These are phyloP conservation scores for Diaperis boleti DNA, from an alignment of 2,888 invertebrate species.

Conservation along the genomic window DNA sequence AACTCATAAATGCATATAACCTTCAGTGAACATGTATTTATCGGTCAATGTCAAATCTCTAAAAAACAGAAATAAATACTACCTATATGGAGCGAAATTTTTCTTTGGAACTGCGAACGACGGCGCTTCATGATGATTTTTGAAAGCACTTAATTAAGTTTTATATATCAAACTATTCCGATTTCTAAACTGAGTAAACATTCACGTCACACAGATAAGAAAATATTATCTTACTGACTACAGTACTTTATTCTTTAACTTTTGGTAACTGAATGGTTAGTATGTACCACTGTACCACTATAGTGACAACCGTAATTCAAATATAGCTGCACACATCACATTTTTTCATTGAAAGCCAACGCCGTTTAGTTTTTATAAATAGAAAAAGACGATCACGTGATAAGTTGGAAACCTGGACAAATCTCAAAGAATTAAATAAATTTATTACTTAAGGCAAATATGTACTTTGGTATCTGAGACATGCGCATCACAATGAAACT, in stretches of 20 bases:
- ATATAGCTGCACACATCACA: constrained; percentile 4
- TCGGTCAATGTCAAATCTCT: background rate
- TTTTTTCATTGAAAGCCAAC: constrained; percentile 26
- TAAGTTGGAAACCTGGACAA: constrained; percentile 1
- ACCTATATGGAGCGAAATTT: constrained; percentile 62
- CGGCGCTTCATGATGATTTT: constrained; percentile 12
- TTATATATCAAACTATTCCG: background rate
- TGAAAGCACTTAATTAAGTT: no score
- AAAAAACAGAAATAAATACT: no score
- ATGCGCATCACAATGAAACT: no score
- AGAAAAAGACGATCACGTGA: constrained; percentile 31
- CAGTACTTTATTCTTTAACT: background rate
- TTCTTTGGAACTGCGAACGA: constrained; percentile 56
- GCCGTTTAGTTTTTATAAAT: constrained; percentile 18
- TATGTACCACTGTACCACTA: background rate
- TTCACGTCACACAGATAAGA: constrained; percentile 2
- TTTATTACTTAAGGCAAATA: background rate
- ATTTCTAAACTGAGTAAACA: background rate
- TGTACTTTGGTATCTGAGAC: constrained; percentile 16
- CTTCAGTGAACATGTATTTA: background rate
- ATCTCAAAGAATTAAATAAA: constrained; percentile 8
- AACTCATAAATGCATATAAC: no score
- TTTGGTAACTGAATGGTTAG: no score
- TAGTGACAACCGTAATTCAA: background rate
- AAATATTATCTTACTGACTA: background rate